A percentile compares a stretch with the other conserved stretches of the same genome.
Conservation (phyloP, 2,113 vertebrate genomes). For the Eurypyga helias region DNA sequence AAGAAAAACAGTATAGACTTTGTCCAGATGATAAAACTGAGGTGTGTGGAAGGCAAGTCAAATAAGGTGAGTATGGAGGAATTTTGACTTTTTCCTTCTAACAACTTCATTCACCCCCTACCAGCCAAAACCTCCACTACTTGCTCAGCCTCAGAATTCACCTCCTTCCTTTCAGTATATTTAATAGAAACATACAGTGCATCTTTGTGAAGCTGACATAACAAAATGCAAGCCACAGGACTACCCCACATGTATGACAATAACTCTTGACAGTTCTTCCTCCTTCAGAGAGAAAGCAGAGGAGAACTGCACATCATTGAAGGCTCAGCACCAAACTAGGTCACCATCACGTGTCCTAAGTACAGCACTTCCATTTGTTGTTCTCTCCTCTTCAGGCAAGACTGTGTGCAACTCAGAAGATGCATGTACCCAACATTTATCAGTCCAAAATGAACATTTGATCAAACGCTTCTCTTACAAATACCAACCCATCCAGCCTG, state of each 20-base stretch:
- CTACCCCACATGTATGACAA: background rate
- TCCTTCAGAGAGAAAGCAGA: background rate
- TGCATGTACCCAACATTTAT: background rate
- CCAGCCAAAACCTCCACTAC: background rate
- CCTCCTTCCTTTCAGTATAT: background rate
- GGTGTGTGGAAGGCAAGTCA: background rate
- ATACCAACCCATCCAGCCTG: background rate
- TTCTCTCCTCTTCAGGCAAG: background rate
- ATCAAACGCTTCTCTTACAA: background rate
- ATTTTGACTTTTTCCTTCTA: background rate
- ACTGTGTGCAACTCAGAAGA: background rate
- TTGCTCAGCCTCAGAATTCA: background rate
- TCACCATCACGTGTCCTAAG: background rate
- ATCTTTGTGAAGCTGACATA: background rate
- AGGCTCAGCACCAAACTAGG: accelerated
- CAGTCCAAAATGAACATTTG: background rate
- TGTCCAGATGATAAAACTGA: background rate
- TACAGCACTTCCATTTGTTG: background rate
- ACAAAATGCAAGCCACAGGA: background rate
- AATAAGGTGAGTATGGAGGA: background rate
- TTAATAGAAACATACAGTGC: background rate
- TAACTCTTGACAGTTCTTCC: background rate
- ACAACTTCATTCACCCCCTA: background rate
- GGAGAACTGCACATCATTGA: background rate
- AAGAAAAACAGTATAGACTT: background rate